Base-by-base conservation (phyloP, 2,888 invertebrate genomes). In the Arge pagana region DNA sequence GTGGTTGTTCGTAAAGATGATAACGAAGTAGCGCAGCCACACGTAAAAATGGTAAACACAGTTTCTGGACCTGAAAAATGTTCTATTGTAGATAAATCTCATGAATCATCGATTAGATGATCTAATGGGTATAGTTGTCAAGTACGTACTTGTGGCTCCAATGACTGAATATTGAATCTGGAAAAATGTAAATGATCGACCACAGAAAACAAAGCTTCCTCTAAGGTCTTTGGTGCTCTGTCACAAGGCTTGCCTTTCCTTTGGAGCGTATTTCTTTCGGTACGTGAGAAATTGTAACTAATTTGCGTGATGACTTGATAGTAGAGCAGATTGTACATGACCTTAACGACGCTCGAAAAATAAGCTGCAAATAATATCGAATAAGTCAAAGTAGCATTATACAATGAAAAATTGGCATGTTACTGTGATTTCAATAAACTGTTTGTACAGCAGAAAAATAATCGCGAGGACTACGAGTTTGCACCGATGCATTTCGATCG, bases 291-390 rank as follows among this genome's bases (percentile, higher is more conserved):
- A 58, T 81, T 82, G 57, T 88, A 87, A 50, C 87, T 85, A 57
- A 93, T 80, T 77, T 91, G 90, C 48, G 89, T 84, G 58, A 94
- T 84, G 40, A 93, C 87, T 82, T 96, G 95, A 76, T 95, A 89
- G 79, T 92, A 94, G 55, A 89, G 81, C 57, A 96, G 82, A 75
- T 95, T 92, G 81, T 92, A 96, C 59, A 95, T 82, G 59, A 90
- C 87, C 74, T 90, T 89, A 2, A 95, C 90, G 66, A 95, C 86
- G 71, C 89, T 88, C 1, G 89, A 89, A 79, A 91, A 95, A 74
- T 93, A 93, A 45, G 88, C 95, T 94, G 82, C 1, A 80, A 79
- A 51, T n/a, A 58, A 54, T 57, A 55, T n/a, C n/a, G n/a, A n/a
- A n/a, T 50, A 35, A 31, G 42, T 48, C 35, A 50, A 19, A 45